Base-by-base conservation (phyloP, 2,797 vertebrate genomes). In the Notolepis coatsorum region DNA sequence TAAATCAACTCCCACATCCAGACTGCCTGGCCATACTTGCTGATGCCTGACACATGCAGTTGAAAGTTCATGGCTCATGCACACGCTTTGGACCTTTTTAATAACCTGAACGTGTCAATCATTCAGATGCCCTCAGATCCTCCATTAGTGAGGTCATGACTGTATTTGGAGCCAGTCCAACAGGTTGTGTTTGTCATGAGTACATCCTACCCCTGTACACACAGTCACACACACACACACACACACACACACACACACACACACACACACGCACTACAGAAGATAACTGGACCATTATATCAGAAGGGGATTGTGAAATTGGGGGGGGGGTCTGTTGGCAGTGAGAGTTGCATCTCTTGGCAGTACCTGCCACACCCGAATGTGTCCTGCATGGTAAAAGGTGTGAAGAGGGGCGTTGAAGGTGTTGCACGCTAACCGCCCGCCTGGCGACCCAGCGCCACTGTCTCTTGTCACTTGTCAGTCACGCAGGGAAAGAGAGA, bases 321-420 rank as follows among this genome's bases (percentile, higher is more conserved):
- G 20, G 38, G 24, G 15, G 35, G 60, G 5, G 39, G 61, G 5
- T 56, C 68, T 18, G 18, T 24, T 41, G 30, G 33, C 24, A 25
- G 17, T 21, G 1, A 20, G 61, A 71, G 78, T 79, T 82, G 61
- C 71, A 49, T 43, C 55, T 68, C 38, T 4, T 71, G 68, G 45
- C 76, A 75, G 18, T 37, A 39, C 39, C 33, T 41, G 65, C 58
- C 77, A 50, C 69, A 50, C 67, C 77, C 67, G 55, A 57, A 82
- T 61, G 42, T 42, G 4, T 69, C 72, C 65, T 65, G 75, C 62
- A 73, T 75, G 58, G 62, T 35, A 35, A 57, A 68, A 43, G n/a
- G 30, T 38, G 50, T 42, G 65, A 70, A 30, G 61, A 68, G 46
- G 63, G 17, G 12, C 7, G 28, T 24, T 33, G 18, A 47, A 31